Evolutionary conservation across 2,113 vertebrate genomes (phyloP).

Genomic region (Micromys minutus): DNA sequence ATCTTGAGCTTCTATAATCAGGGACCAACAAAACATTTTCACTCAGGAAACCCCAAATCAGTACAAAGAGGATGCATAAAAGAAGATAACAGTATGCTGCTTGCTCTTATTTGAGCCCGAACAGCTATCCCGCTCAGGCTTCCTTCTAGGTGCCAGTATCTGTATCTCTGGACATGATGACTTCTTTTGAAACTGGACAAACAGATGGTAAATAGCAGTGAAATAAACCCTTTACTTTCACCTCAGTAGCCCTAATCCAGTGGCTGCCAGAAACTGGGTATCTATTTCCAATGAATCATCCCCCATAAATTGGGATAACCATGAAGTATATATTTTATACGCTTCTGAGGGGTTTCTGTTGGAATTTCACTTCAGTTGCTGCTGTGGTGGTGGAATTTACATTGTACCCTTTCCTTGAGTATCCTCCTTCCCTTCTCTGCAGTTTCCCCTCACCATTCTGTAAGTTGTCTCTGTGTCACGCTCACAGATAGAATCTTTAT

Average conservation of each 20-base stretch:
- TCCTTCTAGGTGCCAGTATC: neutral
- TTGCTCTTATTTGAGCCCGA: neutral
- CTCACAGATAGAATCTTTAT: conserved; percentile 26
- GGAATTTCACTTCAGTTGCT: conserved; percentile 29
- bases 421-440: neutral
- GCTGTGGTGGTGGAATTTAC: neutral
- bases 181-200: conserved; percentile 6
- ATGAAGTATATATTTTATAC: conserved; percentile 37
- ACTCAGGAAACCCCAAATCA: neutral
- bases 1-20: neutral
- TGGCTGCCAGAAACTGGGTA: neutral
- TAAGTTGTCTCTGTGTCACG: conserved; percentile 17
- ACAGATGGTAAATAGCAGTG: neutral
- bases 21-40: neutral
- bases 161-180: neutral
- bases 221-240: conserved; percentile 22
- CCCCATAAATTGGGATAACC: neutral
- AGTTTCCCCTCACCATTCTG: neutral
- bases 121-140: neutral
- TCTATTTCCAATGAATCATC: neutral
- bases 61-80: neutral
- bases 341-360: conserved; percentile 8
- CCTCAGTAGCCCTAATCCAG: neutral
- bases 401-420: neutral
- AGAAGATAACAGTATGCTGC: neutral